Base-by-base conservation (phyloP, 1,140 invertebrate species). In the Drosophila trapezifrons region DNA sequence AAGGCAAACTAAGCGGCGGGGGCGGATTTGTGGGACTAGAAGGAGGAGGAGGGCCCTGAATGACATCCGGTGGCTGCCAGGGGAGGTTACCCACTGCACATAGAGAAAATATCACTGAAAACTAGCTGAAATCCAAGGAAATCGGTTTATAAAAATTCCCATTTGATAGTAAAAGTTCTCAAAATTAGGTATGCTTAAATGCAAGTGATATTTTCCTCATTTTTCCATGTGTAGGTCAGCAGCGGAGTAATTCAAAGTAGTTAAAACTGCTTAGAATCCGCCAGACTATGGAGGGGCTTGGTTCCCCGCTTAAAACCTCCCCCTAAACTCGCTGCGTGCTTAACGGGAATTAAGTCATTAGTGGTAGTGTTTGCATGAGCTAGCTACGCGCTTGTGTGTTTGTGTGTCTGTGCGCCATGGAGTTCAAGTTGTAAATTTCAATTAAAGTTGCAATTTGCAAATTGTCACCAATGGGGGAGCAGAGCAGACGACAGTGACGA, bases 301-400 rank as follows among this genome's bases (percentile, higher is more conserved):
- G 54, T 22, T 15, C 10, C 25, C 59, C 13, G 9, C 25, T 27
- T 6, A 4, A 27, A 60, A 18, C 32, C 58, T 8, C 45, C 59
- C 59, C 35, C 17, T 25, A 22, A 51, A n/a, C 45, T 40, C 51
- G 35, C 60, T 83, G 65, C 80, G 74, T 80, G 76, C 80, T 83
- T 77, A 89, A 83, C 67, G 64, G 84, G 79, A 89, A 87, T 87
- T 89, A 89, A 87, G 84, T 83, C 76, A 80, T 87, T 87, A 87
- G 60, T 60, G 37, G 38, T 22, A 17, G 57, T 67, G 51, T 35
- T 18, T 32, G 43, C 43, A 42, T 25, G 29, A 29, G 10, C 29
- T 12, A 13, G 2, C 42, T 9, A 27, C 7, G 37, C 37, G 42
- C 55, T 10, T 42, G 49, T 42, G 35, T 59, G 42, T 43, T 22